A percentile compares a stretch with the other conserved stretches of the same genome.
Evolutionary conservation across 2,888 invertebrate species (phyloP).

Genomic region (Drosophila anomalata): DNA sequence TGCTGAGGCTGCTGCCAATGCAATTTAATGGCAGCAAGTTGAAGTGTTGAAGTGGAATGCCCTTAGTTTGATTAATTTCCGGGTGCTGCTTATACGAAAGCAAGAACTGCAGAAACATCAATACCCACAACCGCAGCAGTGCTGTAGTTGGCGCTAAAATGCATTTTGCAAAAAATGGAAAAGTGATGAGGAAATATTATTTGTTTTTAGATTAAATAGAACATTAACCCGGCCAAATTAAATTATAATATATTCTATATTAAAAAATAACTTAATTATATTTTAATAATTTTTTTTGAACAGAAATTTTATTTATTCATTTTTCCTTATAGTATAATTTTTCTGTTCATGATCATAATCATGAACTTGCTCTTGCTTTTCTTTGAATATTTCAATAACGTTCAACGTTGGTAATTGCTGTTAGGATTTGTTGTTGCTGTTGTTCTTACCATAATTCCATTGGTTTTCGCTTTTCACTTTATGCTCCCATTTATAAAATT

Average conservation of each 20-base stretch:
- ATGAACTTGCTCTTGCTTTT: slow-evolving; percentile 14
- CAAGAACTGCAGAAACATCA: slow-evolving; percentile 40
- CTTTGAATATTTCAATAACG: slow-evolving; percentile 4
- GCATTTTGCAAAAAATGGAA: background rate
- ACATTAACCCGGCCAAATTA: background rate
- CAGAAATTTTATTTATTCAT: background rate
- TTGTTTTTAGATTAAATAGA: slow-evolving; percentile 21
- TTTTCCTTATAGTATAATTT: background rate
- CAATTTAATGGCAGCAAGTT: slow-evolving; percentile 64
- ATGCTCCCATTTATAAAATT: slow-evolving; percentile 53
- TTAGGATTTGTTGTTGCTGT: slow-evolving; percentile 5
- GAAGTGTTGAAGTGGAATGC: slow-evolving; percentile 69
- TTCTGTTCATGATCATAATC: background rate
- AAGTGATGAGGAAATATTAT: background rate
- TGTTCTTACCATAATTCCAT: slow-evolving; percentile 31
- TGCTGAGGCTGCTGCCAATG: slow-evolving; percentile 35
- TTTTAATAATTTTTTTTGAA: background rate
- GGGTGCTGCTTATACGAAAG: slow-evolving; percentile 61
- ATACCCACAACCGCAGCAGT: slow-evolving; percentile 35
- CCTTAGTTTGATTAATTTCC: slow-evolving; percentile 81
- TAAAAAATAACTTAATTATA: background rate
- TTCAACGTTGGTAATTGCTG: slow-evolving; percentile 6
- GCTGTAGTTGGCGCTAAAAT: slow-evolving; percentile 13
- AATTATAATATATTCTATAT: background rate
- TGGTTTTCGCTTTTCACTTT: slow-evolving; percentile 67